Evolutionary conservation across 2,797 vertebrate species (phyloP).

Genomic region (Myotis daubentonii): DNA sequence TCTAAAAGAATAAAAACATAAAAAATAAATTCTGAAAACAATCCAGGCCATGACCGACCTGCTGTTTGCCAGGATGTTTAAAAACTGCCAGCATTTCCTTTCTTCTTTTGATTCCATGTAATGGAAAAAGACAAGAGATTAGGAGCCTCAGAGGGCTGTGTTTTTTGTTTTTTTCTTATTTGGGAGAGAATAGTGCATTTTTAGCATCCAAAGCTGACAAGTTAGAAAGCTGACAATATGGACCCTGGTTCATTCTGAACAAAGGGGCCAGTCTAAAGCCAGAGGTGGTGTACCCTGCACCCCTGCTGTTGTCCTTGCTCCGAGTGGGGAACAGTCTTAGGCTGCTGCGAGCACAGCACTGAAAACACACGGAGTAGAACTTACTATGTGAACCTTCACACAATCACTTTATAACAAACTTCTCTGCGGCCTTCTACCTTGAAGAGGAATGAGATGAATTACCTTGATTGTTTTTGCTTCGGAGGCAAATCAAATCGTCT

Average conservation of each 20-base stretch:
- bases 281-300: background rate
- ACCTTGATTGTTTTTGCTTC: conserved; percentile 31
- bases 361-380: background rate
- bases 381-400: background rate
- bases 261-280: conserved; percentile 40
- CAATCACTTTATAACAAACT: background rate
- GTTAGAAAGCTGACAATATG: conserved; percentile 41
- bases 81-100: conserved; percentile 60
- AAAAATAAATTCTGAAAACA: background rate
- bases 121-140: conserved; percentile 76
- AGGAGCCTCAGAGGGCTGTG: conserved; percentile 50
- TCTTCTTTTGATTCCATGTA: conserved; percentile 68
- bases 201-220: conserved; percentile 50
- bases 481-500: conserved; percentile 41
- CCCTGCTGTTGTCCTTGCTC: background rate
- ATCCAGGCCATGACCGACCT: conserved; percentile 41
- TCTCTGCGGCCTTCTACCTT: conserved; percentile 1
- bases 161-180: background rate
- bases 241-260: conserved; percentile 23
- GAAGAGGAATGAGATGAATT: conserved; percentile 42
- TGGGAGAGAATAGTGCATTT: conserved; percentile 48
- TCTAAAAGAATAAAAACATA: conserved; percentile 33
- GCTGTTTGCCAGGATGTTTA: conserved; percentile 70
- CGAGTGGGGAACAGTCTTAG: background rate
- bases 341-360: background rate